phyloP scores from a whole-genome alignment of 2,113 vertebrate species.

The Chloebia gouldiae region DNA sequence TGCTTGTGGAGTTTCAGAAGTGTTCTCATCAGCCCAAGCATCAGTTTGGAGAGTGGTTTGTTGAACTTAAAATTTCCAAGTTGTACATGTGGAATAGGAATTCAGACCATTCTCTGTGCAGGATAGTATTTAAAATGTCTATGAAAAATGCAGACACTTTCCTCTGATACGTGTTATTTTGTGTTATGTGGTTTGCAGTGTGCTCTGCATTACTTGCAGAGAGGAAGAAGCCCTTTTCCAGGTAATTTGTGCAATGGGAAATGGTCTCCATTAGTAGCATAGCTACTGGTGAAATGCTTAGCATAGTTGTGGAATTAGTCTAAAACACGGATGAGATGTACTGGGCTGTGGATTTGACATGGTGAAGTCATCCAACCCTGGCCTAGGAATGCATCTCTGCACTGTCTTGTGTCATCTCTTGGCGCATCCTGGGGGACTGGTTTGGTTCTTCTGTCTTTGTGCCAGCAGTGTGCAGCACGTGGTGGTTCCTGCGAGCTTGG shows the following conservation, averaged over 20 bases:
- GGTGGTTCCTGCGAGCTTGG: background rate
- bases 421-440: background rate
- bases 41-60: background rate
- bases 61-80: background rate
- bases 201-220: background rate
- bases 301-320: background rate
- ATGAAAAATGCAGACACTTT: background rate
- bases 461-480: fast-evolving
- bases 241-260: background rate
- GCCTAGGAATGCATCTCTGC: background rate
- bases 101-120: background rate
- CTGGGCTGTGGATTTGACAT: background rate
- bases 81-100: background rate
- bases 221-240: background rate
- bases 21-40: background rate
- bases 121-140: background rate
- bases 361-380: background rate
- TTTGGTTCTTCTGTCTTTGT: background rate
- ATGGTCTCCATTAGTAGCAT: background rate
- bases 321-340: background rate
- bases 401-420: background rate
- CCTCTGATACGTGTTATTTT: background rate
- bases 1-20: background rate
- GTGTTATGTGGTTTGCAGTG: background rate
- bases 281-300: background rate